Evolutionary conservation across 2,113 vertebrate species (phyloP).

Genomic region (Chascanopsetta lugubris): DNA sequence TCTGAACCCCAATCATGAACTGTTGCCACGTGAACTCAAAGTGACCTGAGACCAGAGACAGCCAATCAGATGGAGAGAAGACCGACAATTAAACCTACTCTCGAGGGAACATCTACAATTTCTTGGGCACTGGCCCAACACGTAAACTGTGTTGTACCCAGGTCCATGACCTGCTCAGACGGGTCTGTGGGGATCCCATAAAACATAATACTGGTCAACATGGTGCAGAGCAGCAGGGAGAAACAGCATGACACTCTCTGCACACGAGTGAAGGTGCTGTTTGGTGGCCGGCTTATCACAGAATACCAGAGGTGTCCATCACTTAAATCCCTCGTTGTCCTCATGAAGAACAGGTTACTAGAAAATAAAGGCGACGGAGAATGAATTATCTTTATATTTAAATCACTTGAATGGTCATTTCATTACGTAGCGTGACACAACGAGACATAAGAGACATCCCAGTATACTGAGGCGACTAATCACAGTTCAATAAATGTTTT

Average conservation of each 20-base stretch:
- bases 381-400: too few relatives aligned
- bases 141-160: slow-evolving; percentile 80
- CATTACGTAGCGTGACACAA: too few relatives aligned
- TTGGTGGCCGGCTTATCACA: slow-evolving; percentile 83
- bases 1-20: slow-evolving; percentile 91
- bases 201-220: slow-evolving; percentile 96
- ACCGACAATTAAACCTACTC: too few relatives aligned
- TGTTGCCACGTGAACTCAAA: slow-evolving; percentile 94
- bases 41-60: slow-evolving; percentile 75
- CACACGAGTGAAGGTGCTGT: slow-evolving; percentile 88
- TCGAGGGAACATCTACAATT: background rate
- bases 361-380: background rate
- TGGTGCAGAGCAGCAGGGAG: slow-evolving; percentile 92
- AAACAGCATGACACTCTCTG: slow-evolving; percentile 94
- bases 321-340: slow-evolving; percentile 87
- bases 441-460: too few relatives aligned
- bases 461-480: too few relatives aligned
- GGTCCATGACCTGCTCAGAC: slow-evolving; percentile 91
- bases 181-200: slow-evolving; percentile 92
- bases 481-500: too few relatives aligned
- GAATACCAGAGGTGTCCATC: slow-evolving; percentile 94
- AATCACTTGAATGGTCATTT: too few relatives aligned
- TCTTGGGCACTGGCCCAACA: background rate
- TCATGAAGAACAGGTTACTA: slow-evolving; percentile 92
- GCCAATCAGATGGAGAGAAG: background rate